A percentile compares a stretch with the other conserved stretches of the same genome.
phyloP scores from a whole-genome alignment of 2,797 vertebrate species.

The Silurus aristotelis region DNA sequence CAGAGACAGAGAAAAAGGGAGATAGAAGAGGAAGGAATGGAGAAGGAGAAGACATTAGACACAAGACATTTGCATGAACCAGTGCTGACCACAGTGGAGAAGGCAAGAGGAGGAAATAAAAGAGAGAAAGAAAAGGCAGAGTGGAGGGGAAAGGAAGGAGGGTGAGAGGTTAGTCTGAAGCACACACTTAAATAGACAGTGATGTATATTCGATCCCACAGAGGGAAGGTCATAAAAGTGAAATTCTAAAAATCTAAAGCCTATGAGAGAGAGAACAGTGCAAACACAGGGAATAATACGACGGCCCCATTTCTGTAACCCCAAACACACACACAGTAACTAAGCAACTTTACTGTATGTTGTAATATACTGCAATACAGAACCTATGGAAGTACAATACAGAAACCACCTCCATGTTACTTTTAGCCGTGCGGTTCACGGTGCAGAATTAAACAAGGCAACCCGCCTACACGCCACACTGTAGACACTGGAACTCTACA shows the following conservation, averaged over 20 bases:
- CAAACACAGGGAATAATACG: not conserved
- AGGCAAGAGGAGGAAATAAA: slow-evolving; percentile 39
- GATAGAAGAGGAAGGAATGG: slow-evolving; percentile 47
- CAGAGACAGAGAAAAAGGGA: slow-evolving; percentile 47
- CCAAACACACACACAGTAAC: not conserved
- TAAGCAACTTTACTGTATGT: not conserved
- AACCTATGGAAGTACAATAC: not conserved
- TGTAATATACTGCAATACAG: too few species aligned
- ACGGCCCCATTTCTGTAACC: not conserved
- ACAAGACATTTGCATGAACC: slow-evolving; percentile 43
- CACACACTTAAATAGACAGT: slow-evolving; percentile 69
- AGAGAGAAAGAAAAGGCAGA: slow-evolving; percentile 47
- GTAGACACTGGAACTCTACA: not conserved
- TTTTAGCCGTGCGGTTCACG: not conserved
- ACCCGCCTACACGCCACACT: not conserved
- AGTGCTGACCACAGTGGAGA: slow-evolving; percentile 52
- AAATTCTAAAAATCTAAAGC: not conserved
- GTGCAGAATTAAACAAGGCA: not conserved
- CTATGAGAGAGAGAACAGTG: not conserved
- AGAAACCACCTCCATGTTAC: not conserved
- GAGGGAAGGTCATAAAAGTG: not conserved
- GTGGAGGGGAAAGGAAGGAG: slow-evolving; percentile 61
- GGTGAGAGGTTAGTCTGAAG: slow-evolving; percentile 70
- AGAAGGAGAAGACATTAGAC: slow-evolving; percentile 56
- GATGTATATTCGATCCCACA: slow-evolving; percentile 59